Evolutionary conservation across 2,113 vertebrate species (phyloP), one percentile per base, ranked within the genome.

Genomic region (Dromiciops gliroides): DNA sequence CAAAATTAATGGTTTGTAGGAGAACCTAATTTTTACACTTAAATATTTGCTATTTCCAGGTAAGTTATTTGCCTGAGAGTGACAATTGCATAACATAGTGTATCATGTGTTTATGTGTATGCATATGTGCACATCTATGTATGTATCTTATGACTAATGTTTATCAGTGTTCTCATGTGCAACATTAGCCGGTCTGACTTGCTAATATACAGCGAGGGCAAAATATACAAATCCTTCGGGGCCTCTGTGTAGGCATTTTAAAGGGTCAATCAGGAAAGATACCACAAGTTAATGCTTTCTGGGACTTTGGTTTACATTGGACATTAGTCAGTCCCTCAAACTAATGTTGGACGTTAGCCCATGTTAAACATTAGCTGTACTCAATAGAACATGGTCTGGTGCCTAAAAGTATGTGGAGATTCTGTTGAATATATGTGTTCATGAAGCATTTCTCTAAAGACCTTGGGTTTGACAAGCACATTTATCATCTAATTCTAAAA

Each of bases 61-160:
- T 98, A 98, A 98, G 98, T 97, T 92, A 93, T 94, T 89, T 94
- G n/a, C 95, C 90, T 96, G 67, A 8, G 67, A 93, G 75, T 52
- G 88, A 37, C 51, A 50, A 23, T 92, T 0, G 0, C 22, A 3
- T 47, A 93, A 90, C 56, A 92, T 37, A 2, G 12, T n/a, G 28
- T 51, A 31, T 11, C 2, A 1, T 25, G 37, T 90, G 90, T 92
- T 28, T 60, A 24, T n/a, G 47, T 89, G 52, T 88, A 88, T 94
- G 0, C 0, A 4, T 90, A 10, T 28, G 37, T 12, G 2, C 3
- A 0, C 88, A 37, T 94, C 92, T 4, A 3, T 24, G 89, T 48
- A 9, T 50, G 89, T 48, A 25, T 48, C 56, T 90, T 25, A 11
- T 51, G 83, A 26, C 47, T n/a, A 14, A 14, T 12, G 2, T 44